A percentile compares a stretch with the other conserved stretches of the same genome.
These are phyloP conservation scores for Orthosia gothica DNA, from an alignment of 2,888 invertebrate genomes.

Conservation along the genomic window DNA sequence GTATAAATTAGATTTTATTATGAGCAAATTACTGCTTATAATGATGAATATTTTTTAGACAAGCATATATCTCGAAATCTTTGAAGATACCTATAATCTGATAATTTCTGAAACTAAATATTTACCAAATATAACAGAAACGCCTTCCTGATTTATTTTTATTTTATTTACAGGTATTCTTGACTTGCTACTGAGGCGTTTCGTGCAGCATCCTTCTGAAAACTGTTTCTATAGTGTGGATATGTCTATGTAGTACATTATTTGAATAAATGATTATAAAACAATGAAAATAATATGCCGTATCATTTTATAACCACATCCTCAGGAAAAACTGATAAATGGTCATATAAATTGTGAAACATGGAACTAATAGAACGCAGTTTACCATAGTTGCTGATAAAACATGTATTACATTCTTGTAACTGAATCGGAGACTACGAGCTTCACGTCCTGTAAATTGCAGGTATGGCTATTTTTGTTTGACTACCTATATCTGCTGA, in stretches of 20 bases:
- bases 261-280: slow-evolving; percentile 16
- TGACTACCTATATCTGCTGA: too few relatives aligned
- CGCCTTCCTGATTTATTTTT: background rate
- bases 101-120: slow-evolving; percentile 27
- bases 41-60: slow-evolving; percentile 78
- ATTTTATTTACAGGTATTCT: slow-evolving; percentile 22
- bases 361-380: slow-evolving; percentile 1
- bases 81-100: slow-evolving; percentile 79
- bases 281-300: background rate
- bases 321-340: slow-evolving; percentile 46
- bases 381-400: slow-evolving; percentile 4
- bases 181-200: background rate
- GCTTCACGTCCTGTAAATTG: slow-evolving; percentile 84
- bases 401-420: slow-evolving; percentile 86
- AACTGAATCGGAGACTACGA: slow-evolving; percentile 82
- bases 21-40: background rate
- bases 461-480: slow-evolving; percentile 75
- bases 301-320: slow-evolving; percentile 65
- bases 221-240: background rate
- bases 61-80: slow-evolving; percentile 84
- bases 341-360: slow-evolving; percentile 30
- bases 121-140: background rate
- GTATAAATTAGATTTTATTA: background rate
- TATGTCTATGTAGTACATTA: background rate
- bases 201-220: background rate